Evolutionary conservation across 2,888 invertebrate species (phyloP).

Genomic region (Drosophila austrosaltans): DNA sequence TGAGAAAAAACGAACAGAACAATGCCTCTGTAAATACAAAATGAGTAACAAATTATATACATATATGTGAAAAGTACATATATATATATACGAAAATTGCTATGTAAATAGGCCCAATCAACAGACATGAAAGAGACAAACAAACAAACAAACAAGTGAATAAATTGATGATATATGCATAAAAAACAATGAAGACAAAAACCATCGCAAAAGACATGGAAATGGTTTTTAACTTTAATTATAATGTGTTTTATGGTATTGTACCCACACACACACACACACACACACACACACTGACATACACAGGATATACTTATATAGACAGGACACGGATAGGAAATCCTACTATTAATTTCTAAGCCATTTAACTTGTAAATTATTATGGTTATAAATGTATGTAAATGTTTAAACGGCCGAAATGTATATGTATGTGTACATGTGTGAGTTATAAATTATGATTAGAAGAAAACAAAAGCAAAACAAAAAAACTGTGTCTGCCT

Average conservation of each 20-base stretch:
- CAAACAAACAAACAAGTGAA: constrained; percentile 15
- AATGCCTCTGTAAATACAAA: constrained; percentile 62
- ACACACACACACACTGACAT: background rate
- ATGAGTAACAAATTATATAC: constrained; percentile 24
- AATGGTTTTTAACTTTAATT: constrained; percentile 73
- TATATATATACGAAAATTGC: constrained; percentile 49
- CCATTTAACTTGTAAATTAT: constrained; percentile 77
- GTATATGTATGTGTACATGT: constrained; percentile 29
- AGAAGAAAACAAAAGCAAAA: constrained; percentile 17
- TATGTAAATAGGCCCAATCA: constrained; percentile 69
- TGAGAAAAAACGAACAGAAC: constrained; percentile 39
- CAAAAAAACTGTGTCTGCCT: constrained; percentile 56
- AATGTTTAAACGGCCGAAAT: constrained; percentile 29
- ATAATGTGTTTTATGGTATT: constrained; percentile 74
- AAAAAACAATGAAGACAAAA: constrained; percentile 17
- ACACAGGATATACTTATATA: constrained; percentile 1
- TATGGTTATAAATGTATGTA: constrained; percentile 76
- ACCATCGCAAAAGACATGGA: constrained; percentile 15
- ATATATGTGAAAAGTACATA: constrained; percentile 26
- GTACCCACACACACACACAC: constrained; percentile 38
- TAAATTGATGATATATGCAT: constrained; percentile 20
- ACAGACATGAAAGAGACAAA: constrained; percentile 23
- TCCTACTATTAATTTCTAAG: constrained; percentile 79
- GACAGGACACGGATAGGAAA: constrained; percentile 42
- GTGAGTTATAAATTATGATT: constrained; percentile 50